Base-by-base conservation (phyloP, 92 coral and sea anemone genomes). In the Epizoanthus fatuus region DNA sequence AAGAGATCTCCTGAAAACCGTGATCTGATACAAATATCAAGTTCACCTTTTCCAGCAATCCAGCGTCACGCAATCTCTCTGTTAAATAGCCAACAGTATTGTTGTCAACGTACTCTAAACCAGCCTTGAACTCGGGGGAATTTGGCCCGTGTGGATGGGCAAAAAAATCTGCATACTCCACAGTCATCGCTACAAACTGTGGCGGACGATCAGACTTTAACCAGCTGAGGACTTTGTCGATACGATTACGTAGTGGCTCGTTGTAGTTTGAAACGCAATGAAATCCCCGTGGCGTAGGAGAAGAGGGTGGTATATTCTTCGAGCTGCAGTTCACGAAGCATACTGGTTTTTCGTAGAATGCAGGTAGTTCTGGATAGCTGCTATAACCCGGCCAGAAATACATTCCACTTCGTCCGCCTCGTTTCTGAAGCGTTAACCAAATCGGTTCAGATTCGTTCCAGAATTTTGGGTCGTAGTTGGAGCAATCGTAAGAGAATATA, bases 11-110 rank as follows among this genome's bases (percentile, higher is more conserved):
- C 32, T 75, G 63, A 39, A 93, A 80, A 37, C 94, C 87, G 81
- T 91, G 96, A 76, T 93, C 96, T 7, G 90, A 83, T 7, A 90
- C 91, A 47, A 91, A 66, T 39, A 91, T 91, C 70, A 93, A 75
- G 80, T 93, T 93, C 78, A 92, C 93, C 5, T 72, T 80, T 14
- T 93, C 94, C 29, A 84, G 49, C 38, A 93, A 72, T n/a, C 69
- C 19, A 11, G 35, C 90, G 13, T 87, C 69, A 29, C 88, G 56
- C 62, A 93, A 86, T 53, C 87, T 78, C 14, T 79, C 72, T 7
- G 72, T 65, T 40, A 90, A 72, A 53, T 91, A 87, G 8, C 94
- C 94, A 16, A 90, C 91, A 7, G 72, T 88, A 25, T 87, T 87
- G 32, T 76, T 80, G 71, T 89, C 87, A 8, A 90, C 93, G 40